A percentile compares a stretch with the other conserved stretches of the same genome.
These are phyloP conservation scores for Coleophora flavipennella DNA, from an alignment of 2,888 invertebrate species.

Conservation along the genomic window DNA sequence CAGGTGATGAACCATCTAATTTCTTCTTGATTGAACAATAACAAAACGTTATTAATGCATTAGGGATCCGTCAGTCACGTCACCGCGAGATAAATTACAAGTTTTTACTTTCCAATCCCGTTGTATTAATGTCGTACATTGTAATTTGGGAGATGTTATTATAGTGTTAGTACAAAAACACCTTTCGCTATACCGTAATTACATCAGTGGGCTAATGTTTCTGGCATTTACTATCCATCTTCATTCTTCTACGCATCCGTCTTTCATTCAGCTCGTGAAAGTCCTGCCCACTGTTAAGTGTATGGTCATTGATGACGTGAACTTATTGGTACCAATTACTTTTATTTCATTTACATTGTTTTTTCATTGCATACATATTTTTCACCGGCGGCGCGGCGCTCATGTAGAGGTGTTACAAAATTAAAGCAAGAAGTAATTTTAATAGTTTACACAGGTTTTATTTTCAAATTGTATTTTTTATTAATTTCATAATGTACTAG, in stretches of 20 bases:
- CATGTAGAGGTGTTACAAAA: too few species aligned
- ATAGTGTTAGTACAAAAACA: constrained; percentile 44
- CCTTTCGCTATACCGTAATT: constrained; percentile 56
- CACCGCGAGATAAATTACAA: constrained; percentile 37
- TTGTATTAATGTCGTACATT: constrained; percentile 58
- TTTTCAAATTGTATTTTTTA: too few species aligned
- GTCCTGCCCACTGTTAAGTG: constrained; percentile 37
- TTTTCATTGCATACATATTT: too few species aligned
- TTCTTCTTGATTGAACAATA: constrained; percentile 18
- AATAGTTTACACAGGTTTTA: too few species aligned
- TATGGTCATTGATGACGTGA: constrained; percentile 23
- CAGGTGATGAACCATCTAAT: constrained; percentile 1
- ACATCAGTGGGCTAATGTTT: constrained; percentile 44
- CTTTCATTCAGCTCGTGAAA: constrained; percentile 46
- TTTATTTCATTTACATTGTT: constrained; percentile 18
- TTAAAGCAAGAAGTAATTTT: too few species aligned
- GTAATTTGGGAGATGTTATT: constrained; percentile 51
- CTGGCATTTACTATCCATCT: constrained; percentile 41
- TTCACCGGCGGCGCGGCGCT: too few species aligned
- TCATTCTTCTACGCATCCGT: constrained; percentile 30
- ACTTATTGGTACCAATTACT: constrained; percentile 39
- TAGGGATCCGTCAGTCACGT: constrained; percentile 41
- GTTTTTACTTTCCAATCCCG: constrained; percentile 49
- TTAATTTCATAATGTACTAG: too few species aligned
- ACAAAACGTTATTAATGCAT: constrained; percentile 26